These are phyloP conservation scores for Eulemur albifrons DNA, from an alignment of 2,797 vertebrate genomes.

Conservation along the genomic window DNA sequence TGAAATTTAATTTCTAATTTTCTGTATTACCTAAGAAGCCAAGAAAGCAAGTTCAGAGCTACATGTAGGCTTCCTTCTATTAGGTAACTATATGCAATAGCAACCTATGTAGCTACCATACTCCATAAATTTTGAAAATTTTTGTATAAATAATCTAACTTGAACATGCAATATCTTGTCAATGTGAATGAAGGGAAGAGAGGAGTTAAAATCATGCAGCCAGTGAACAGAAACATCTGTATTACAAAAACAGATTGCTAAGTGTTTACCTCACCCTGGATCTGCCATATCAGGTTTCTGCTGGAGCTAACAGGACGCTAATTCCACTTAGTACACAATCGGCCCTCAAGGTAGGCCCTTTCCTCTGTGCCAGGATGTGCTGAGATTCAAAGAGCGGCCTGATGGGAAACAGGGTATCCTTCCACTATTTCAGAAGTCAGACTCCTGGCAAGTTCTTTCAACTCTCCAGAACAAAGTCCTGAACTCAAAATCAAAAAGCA, in stretches of 20 bases:
- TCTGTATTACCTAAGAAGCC: background rate
- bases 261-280: background rate
- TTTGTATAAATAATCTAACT: background rate
- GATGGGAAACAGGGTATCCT: background rate
- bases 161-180: background rate
- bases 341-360: background rate
- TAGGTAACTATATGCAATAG: background rate
- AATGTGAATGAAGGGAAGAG: background rate
- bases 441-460: background rate
- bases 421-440: background rate
- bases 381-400: background rate
- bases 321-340: background rate
- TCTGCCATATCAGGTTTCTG: background rate
- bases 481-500: slow-evolving; percentile 26
- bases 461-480: background rate
- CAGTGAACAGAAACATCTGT: background rate
- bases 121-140: background rate
- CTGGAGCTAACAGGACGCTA: background rate
- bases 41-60: slow-evolving; percentile 1
- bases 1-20: slow-evolving; percentile 32
- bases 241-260: background rate
- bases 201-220: background rate
- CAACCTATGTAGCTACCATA: background rate
- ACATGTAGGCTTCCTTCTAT: background rate
- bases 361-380: background rate